Percentiles rank a stretch among this genome's conserved stretches.
Evolutionary conservation across 2,888 invertebrate genomes (phyloP).

Genomic region (Baronia brevicornis): DNA sequence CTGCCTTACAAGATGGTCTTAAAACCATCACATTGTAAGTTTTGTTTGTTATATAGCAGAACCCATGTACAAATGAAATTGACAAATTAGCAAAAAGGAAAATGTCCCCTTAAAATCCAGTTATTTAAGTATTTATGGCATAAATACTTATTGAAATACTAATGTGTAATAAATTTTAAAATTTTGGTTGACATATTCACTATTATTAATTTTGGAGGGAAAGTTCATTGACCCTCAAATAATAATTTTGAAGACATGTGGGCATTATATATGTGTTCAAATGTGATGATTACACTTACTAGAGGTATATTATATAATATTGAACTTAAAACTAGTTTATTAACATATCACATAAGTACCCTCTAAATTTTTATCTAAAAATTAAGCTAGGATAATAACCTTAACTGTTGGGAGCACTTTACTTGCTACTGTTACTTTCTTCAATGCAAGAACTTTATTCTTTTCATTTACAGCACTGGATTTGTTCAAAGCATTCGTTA

Average conservation of each 20-base stretch:
- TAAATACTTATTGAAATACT: too few species aligned
- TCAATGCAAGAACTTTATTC: constrained; percentile 53
- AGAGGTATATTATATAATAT: not conserved
- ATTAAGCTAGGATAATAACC: constrained; percentile 34
- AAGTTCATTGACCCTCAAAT: constrained; percentile 42
- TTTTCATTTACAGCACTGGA: constrained; percentile 50
- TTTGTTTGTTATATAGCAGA: too few species aligned
- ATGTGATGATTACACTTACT: too few species aligned
- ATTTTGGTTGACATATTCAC: too few species aligned
- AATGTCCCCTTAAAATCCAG: too few species aligned
- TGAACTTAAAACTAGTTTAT: constrained; percentile 5
- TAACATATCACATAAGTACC: constrained; percentile 13
- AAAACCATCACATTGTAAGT: too few species aligned
- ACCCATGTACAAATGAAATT: too few species aligned
- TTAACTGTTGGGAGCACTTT: constrained; percentile 67
- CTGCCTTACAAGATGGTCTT: too few species aligned
- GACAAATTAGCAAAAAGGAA: too few species aligned
- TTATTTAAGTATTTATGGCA: too few species aligned
- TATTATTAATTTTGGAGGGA: constrained; percentile 40
- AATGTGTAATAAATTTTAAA: too few species aligned
- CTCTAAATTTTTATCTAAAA: constrained; percentile 12
- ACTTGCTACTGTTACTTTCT: constrained; percentile 68
- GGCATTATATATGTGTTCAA: too few species aligned
- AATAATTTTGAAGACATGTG: constrained; percentile 11
- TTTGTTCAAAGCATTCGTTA: constrained; percentile 82